Percentiles rank a stretch among this genome's conserved stretches.
phyloP scores from a whole-genome alignment of 2,888 invertebrate species.

The Mythimna vitellina region DNA sequence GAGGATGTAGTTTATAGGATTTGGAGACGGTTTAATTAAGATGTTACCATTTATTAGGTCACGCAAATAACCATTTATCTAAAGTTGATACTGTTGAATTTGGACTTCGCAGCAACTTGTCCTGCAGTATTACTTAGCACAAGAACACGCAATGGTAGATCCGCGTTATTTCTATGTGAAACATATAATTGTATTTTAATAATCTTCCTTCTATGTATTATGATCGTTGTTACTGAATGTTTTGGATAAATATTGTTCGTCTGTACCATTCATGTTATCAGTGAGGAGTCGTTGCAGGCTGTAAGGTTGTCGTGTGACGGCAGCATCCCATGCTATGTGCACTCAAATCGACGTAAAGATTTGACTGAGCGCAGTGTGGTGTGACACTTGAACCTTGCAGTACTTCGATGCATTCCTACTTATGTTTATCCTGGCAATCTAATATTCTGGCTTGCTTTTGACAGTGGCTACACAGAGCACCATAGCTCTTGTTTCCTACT shows the following conservation, averaged over 20 bases:
- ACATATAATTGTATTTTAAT: constrained; percentile 65
- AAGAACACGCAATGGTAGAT: constrained; percentile 69
- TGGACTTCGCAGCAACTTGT: constrained; percentile 57
- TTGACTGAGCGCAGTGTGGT: constrained; percentile 86
- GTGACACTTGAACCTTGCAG: constrained; percentile 75
- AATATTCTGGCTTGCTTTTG: constrained; percentile 81
- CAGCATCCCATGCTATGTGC: constrained; percentile 86
- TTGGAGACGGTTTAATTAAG: constrained; percentile 81
- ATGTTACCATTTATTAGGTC: constrained; percentile 79
- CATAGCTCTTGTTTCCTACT: constrained; percentile 80
- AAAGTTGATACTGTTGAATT: constrained; percentile 66
- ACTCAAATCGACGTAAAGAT: constrained; percentile 85
- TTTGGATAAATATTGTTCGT: constrained; percentile 69
- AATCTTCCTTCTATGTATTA: constrained; percentile 68
- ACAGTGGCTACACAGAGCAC: constrained; percentile 74
- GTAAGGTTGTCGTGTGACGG: constrained; percentile 76
- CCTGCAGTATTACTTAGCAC: constrained; percentile 76
- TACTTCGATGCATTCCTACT: constrained; percentile 73
- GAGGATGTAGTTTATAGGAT: constrained; percentile 84
- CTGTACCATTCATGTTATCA: constrained; percentile 68
- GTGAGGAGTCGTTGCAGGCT: constrained; percentile 73
- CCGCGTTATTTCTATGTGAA: constrained; percentile 64
- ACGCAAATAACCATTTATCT: constrained; percentile 60
- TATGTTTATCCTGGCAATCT: constrained; percentile 81
- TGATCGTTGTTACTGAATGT: constrained; percentile 73